These are phyloP conservation scores for Spizaetus ornatus DNA, from an alignment of 2,113 vertebrate species.

Conservation along the genomic window DNA sequence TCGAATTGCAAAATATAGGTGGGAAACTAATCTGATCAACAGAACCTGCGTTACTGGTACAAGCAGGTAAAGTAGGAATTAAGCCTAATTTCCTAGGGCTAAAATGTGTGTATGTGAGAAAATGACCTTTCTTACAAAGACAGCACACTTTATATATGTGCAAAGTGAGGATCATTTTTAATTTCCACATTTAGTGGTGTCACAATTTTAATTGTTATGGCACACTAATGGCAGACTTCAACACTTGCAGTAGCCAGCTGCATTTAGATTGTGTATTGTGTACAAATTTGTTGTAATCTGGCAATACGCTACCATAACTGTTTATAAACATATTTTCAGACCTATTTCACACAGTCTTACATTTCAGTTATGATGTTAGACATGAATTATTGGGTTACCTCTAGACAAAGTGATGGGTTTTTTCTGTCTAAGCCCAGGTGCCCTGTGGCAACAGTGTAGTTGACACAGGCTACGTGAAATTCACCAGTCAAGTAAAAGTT, in stretches of 20 bases:
- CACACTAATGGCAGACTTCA: background rate
- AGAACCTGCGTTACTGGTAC: background rate
- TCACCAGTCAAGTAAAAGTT: background rate
- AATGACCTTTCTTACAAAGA: background rate
- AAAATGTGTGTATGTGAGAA: background rate
- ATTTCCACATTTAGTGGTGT: background rate
- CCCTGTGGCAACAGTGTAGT: background rate
- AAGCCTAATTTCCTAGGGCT: background rate
- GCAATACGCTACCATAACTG: background rate
- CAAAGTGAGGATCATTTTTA: background rate
- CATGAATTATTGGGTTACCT: background rate
- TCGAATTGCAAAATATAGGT: background rate
- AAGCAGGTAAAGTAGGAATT: background rate
- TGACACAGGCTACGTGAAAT: background rate
- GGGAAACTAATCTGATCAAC: background rate
- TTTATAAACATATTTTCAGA: background rate
- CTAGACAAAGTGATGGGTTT: background rate
- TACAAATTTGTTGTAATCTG: background rate
- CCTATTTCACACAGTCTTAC: background rate
- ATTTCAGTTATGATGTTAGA: background rate
- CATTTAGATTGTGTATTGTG: background rate
- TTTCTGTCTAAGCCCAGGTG: background rate
- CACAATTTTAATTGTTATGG: background rate
- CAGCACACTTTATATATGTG: background rate
- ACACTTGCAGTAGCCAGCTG: background rate